A percentile compares a stretch with the other conserved stretches of the same genome.
These are phyloP conservation scores for Ctenoplectra terminalis DNA, from an alignment of 1,140 invertebrate genomes.

Conservation along the genomic window DNA sequence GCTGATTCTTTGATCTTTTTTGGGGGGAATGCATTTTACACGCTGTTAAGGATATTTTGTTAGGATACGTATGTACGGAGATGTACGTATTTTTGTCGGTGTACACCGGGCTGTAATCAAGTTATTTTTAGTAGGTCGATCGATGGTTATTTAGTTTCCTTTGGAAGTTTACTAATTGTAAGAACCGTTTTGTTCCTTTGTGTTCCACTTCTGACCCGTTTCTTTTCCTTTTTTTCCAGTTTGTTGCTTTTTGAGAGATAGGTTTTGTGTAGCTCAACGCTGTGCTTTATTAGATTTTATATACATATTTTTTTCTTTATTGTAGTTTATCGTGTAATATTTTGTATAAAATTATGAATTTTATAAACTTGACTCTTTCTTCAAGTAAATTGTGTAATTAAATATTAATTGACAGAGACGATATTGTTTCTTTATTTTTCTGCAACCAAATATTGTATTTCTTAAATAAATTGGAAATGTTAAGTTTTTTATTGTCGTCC, in stretches of 20 bases:
- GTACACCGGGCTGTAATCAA: neutral
- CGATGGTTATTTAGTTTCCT: neutral
- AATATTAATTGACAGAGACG: no score
- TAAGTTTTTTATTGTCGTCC: neutral
- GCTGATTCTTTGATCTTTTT: neutral
- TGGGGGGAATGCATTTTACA: neutral
- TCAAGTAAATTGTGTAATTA: no score
- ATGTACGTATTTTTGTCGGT: neutral
- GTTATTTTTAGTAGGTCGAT: neutral
- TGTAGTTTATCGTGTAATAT: no score
- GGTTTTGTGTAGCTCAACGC: no score
- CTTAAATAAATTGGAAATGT: no score
- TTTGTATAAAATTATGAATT: no score
- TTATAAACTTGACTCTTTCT: no score
- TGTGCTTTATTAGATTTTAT: no score
- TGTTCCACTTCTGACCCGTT: neutral
- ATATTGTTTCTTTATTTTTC: no score
- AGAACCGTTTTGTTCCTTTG: neutral
- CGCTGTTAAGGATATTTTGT: neutral
- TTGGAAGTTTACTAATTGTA: neutral
- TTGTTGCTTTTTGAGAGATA: no score
- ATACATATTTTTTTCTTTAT: no score
- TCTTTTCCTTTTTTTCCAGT: neutral
- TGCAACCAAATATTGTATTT: no score
- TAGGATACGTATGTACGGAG: neutral